Conservation (phyloP, 2,888 invertebrate genomes). For the Drosophila siamana region DNA sequence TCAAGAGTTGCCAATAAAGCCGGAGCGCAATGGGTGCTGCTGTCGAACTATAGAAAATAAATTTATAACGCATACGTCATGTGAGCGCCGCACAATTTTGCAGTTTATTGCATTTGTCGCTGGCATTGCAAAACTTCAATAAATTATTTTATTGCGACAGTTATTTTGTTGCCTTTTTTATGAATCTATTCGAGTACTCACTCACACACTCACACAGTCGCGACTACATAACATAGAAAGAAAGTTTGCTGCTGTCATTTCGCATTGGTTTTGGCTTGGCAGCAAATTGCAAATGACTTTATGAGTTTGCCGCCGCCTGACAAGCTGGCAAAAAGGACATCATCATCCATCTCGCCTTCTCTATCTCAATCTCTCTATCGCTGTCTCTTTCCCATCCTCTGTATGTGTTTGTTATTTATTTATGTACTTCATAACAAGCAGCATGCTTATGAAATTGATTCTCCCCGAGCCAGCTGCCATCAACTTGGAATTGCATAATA, state of each 20-base stretch:
- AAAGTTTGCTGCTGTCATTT: constrained; percentile 56
- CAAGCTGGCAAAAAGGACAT: constrained; percentile 12
- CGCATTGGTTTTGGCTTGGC: constrained; percentile 55
- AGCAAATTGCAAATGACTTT: constrained; percentile 79
- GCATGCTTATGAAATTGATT: constrained; percentile 64
- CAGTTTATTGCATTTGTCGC: constrained; percentile 78
- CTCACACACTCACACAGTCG: not conserved
- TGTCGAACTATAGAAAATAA: constrained; percentile 71
- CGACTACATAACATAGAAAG: too few relatives aligned
- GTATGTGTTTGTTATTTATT: not conserved
- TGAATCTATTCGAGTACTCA: constrained; percentile 59
- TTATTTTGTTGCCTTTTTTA: constrained; percentile 72
- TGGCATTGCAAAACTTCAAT: constrained; percentile 80
- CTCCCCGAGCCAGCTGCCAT: constrained; percentile 43
- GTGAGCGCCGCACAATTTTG: constrained; percentile 48
- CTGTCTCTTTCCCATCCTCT: too few relatives aligned
- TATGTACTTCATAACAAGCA: constrained; percentile 24
- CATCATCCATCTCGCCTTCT: not conserved
- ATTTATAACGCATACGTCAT: constrained; percentile 81
- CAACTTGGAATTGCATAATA: constrained; percentile 71
- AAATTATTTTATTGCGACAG: constrained; percentile 83
- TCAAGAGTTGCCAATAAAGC: constrained; percentile 76
- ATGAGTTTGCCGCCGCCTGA: constrained; percentile 57
- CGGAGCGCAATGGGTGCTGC: constrained; percentile 26
- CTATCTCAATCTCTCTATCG: not conserved